A percentile compares a stretch with the other conserved stretches of the same genome.
These are phyloP conservation scores for Mechanitis messenoides DNA, from an alignment of 2,888 invertebrate genomes.

Conservation along the genomic window DNA sequence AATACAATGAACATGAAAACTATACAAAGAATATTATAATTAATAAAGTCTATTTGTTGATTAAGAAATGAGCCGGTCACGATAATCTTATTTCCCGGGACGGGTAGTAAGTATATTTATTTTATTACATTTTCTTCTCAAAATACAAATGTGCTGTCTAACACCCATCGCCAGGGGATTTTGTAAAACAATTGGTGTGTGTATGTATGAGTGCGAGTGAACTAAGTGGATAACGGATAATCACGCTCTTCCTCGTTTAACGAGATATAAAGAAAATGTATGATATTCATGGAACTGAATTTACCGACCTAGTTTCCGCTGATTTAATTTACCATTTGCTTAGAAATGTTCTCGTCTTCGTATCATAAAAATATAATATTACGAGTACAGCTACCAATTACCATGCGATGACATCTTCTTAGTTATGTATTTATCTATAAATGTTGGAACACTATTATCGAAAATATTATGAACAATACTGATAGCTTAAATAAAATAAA, in stretches of 20 bases:
- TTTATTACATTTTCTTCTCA: no score
- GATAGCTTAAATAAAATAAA: no score
- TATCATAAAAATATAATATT: slow-evolving; percentile 6
- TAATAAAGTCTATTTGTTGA: no score
- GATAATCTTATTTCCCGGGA: no score
- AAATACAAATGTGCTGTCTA: neutral
- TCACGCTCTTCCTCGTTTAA: slow-evolving; percentile 29
- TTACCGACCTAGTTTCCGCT: slow-evolving; percentile 29
- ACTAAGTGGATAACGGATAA: slow-evolving; percentile 31
- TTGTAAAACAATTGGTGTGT: slow-evolving; percentile 10
- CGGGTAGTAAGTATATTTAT: no score
- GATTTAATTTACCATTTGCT: slow-evolving; percentile 20
- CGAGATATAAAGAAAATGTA: slow-evolving; percentile 30
- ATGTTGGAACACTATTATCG: no score
- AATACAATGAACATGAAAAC: no score
- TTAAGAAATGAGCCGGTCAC: no score
- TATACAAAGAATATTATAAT: no score
- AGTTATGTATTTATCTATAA: neutral
- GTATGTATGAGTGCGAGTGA: slow-evolving; percentile 1
- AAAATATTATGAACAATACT: no score
- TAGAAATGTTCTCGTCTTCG: slow-evolving; percentile 9
- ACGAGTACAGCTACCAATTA: neutral
- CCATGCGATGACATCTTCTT: neutral
- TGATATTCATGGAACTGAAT: slow-evolving; percentile 30
- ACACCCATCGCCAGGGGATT: slow-evolving; percentile 9